phyloP scores from a whole-genome alignment of 2,797 vertebrate species.

The Propithecus perrieri region DNA sequence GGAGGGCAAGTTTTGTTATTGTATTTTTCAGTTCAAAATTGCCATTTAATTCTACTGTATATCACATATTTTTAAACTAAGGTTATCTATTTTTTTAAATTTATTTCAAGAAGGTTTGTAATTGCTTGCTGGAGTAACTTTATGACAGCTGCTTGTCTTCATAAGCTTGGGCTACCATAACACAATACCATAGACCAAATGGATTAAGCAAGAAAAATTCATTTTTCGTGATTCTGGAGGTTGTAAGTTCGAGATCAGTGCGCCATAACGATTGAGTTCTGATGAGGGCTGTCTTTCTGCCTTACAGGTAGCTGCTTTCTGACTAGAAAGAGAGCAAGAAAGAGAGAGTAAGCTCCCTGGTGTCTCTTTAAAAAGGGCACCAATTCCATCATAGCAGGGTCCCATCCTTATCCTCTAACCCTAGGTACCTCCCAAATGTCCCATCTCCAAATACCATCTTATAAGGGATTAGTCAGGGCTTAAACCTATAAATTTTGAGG shows the following conservation, averaged over 20 bases:
- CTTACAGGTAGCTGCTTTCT: background rate
- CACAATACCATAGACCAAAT: background rate
- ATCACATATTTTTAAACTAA: background rate
- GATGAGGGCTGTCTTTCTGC: background rate
- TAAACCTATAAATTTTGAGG: background rate
- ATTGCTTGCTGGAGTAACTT: background rate
- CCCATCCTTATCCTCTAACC: background rate
- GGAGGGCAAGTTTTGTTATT: no score
- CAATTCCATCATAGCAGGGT: background rate
- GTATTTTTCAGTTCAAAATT: background rate
- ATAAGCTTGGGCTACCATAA: background rate
- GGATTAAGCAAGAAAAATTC: background rate
- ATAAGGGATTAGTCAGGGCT: background rate
- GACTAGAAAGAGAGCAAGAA: background rate
- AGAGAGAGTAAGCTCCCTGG: background rate
- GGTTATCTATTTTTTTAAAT: background rate
- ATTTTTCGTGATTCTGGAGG: background rate
- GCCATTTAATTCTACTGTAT: background rate
- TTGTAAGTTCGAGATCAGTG: rapidly evolving
- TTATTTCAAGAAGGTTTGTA: background rate
- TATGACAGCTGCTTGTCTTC: background rate
- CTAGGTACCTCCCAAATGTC: background rate
- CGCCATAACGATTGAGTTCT: background rate
- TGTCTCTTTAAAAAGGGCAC: background rate
- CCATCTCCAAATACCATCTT: background rate